These are phyloP conservation scores for Phyllotreta striolata DNA, from an alignment of 2,888 invertebrate genomes.

Conservation along the genomic window DNA sequence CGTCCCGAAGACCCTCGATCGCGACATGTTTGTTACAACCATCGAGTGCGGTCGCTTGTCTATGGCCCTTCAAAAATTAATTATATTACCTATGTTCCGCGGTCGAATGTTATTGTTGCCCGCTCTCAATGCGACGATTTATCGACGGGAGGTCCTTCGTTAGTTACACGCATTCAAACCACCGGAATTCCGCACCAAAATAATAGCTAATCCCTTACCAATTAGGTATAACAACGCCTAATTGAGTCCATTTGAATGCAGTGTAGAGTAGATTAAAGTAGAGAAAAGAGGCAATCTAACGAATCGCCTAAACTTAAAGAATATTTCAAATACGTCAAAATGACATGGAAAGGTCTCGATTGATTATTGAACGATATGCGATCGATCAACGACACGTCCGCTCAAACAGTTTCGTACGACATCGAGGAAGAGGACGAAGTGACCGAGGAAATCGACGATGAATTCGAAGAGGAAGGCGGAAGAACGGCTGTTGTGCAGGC, in stretches of 20 bases:
- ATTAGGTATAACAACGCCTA: no score
- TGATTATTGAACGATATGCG: neutral
- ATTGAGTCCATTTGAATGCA: no score
- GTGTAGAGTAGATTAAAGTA: no score
- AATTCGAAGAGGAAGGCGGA: neutral
- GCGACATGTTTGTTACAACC: constrained; percentile 45
- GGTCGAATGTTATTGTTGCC: constrained; percentile 34
- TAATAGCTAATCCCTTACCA: no score
- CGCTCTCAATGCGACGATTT: constrained; percentile 29
- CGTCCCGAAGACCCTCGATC: constrained; percentile 19
- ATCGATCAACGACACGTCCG: neutral
- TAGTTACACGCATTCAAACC: no score
- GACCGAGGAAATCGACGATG: neutral
- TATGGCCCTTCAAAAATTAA: constrained; percentile 45
- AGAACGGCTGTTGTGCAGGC: neutral
- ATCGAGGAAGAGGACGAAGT: neutral
- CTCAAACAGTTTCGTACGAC: neutral
- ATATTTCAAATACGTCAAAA: no score
- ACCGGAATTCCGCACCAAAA: no score
- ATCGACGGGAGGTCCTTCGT: no score
- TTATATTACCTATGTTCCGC: constrained; percentile 44
- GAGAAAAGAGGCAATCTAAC: no score
- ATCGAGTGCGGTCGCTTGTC: constrained; percentile 42
- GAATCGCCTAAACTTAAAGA: no score
- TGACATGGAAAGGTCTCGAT: constrained; percentile 1